Base-by-base conservation (phyloP, 2,113 vertebrate species). In the Oxyruncus cristatus region DNA sequence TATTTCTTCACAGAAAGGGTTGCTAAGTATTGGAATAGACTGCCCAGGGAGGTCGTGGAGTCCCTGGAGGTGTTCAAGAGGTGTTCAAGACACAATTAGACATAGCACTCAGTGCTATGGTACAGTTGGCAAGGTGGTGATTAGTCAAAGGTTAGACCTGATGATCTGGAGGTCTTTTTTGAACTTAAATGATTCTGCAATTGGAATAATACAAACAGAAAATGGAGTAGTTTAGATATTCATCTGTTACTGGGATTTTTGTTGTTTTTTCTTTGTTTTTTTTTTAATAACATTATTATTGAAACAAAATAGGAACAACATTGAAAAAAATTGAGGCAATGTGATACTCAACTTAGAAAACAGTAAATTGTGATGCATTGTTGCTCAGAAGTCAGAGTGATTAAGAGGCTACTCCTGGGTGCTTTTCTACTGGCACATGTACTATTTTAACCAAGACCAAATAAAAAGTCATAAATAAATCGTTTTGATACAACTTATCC, bases 381-480 rank as follows among this genome's bases (percentile, higher is more conserved):
- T 63, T 98, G 59, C 89, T 93, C 30, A 24, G 20, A 88, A 95
- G 91, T 92, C 91, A 87, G 35, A 90, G 26, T 12, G 10, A 74
- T 77, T 73, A 76, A 61, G 9, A 82, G 12, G 27, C 9, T 75
- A 42, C 58, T 77, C 33, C 39, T 89, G 42, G 32, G 39, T 42
- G 15, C 8, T 52, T 55, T 91, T 86, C 63, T 86, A 61, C 28
- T 65, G 92, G 85, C 93, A 84, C 87, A 93, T 27, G 62, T 30
- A 56, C 37, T 55, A 6, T 59, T 95, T 97, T 97, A 96, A 97
- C 71, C 49, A 28, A 59, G 53, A 94, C 93, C 97, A 98, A 89
- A 65, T 77, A 97, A 96, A 92, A 94, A 92, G 41, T 61, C 39
- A 97, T 91, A 97, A 97, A 98, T 97, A 97, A 98, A 95, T 83